These are phyloP conservation scores for Acrobasis repandana DNA, from an alignment of 2,888 invertebrate genomes.

Conservation along the genomic window DNA sequence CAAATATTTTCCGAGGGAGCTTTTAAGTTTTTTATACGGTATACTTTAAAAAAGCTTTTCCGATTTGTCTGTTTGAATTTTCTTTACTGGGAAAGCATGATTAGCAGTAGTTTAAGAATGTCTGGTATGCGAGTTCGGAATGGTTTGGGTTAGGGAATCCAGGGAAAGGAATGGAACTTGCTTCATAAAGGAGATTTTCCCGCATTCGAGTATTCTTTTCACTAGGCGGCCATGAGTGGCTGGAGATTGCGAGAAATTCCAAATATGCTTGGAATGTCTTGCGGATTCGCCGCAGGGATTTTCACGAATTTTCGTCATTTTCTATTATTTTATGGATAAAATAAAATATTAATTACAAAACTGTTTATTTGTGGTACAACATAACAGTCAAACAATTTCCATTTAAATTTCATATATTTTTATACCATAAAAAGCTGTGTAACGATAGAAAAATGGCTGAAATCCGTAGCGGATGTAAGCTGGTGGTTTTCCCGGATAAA, in stretches of 20 bases:
- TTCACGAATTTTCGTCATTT: background rate
- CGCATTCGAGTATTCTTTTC: conserved; percentile 78
- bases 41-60: conserved; percentile 75
- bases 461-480: background rate
- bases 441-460: background rate
- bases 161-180: conserved; percentile 41
- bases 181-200: conserved; percentile 76
- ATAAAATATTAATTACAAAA: background rate
- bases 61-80: conserved; percentile 78
- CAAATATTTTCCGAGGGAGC: conserved; percentile 36
- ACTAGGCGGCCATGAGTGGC: conserved; percentile 61
- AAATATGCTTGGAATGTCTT: conserved; percentile 41
- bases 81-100: conserved; percentile 64
- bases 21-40: conserved; percentile 60
- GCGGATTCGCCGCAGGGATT: background rate
- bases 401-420: too few relatives aligned
- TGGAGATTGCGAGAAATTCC: conserved; percentile 49
- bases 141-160: conserved; percentile 35
- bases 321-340: background rate
- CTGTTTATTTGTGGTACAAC: too few relatives aligned
- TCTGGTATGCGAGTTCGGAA: conserved; percentile 52
- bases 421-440: background rate
- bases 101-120: conserved; percentile 55
- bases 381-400: too few relatives aligned
- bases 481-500: conserved; percentile 52